These are phyloP conservation scores for Gallinago media DNA, from an alignment of 2,113 vertebrate genomes.

Conservation along the genomic window DNA sequence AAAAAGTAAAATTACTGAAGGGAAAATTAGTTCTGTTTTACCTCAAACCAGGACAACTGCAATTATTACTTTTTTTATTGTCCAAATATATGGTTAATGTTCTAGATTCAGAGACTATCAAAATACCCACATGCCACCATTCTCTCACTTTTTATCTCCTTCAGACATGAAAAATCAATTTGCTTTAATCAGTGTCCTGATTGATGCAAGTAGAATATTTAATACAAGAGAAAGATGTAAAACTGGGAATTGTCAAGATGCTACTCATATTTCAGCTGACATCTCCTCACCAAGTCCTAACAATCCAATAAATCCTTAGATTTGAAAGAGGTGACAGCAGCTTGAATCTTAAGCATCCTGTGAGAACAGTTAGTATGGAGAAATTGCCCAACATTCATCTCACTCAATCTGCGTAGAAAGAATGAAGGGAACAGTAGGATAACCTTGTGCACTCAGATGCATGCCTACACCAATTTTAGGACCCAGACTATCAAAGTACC, in stretches of 20 bases:
- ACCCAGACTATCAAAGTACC: background rate
- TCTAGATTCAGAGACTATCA: background rate
- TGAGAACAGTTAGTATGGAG: background rate
- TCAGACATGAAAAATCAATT: slow-evolving; percentile 8
- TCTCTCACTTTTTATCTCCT: background rate
- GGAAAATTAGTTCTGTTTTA: too few species aligned
- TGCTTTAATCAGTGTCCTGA: background rate
- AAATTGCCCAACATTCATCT: background rate
- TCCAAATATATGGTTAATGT: background rate
- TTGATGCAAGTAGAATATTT: background rate
- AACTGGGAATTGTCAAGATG: background rate
- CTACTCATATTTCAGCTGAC: background rate
- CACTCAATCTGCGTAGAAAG: background rate
- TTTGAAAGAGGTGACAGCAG: background rate
- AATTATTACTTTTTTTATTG: background rate
- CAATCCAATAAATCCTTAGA: background rate
- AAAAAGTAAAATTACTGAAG: too few species aligned
- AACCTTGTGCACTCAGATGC: background rate
- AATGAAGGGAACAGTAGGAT: background rate
- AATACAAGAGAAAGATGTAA: background rate
- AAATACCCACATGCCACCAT: background rate
- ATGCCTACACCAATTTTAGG: background rate
- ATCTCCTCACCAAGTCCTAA: background rate
- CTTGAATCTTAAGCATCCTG: background rate
- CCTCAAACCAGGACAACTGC: background rate